These are phyloP conservation scores for Oscheius sp. DNA, from an alignment of 2,888 invertebrate genomes.

Conservation along the genomic window DNA sequence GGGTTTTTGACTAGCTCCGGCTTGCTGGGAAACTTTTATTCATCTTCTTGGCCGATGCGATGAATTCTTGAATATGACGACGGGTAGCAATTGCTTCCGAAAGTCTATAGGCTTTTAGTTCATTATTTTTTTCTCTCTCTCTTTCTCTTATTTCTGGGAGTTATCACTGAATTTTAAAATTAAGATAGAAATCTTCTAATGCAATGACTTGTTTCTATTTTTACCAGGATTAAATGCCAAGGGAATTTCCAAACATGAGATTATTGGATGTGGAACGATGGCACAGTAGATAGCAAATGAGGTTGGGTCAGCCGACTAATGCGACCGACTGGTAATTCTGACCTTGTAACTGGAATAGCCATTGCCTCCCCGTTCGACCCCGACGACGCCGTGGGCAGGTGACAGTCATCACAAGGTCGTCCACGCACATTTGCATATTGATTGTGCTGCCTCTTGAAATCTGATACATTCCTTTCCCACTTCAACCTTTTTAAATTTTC, in stretches of 20 bases:
- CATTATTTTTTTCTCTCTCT: too few relatives aligned
- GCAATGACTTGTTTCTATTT: too few relatives aligned
- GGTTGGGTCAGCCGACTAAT: constrained; percentile 1
- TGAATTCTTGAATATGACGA: neutral
- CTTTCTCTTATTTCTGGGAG: too few relatives aligned
- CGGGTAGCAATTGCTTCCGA: neutral
- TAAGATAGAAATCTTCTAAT: too few relatives aligned
- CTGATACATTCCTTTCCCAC: constrained; percentile 1
- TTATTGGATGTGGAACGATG: too few relatives aligned
- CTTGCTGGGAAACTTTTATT: constrained; percentile 5
- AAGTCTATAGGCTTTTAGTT: too few relatives aligned
- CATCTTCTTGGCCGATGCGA: neutral
- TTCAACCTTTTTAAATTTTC: neutral
- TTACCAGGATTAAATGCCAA: too few relatives aligned
- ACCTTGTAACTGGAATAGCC: constrained; percentile 24
- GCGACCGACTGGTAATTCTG: constrained; percentile 20
- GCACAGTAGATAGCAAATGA: too few relatives aligned
- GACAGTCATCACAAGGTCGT: constrained; percentile 23
- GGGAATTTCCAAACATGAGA: too few relatives aligned
- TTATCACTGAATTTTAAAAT: too few relatives aligned
- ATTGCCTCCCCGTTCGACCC: neutral
- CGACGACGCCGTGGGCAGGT: constrained; percentile 23
- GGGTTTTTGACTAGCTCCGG: neutral
- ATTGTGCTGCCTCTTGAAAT: constrained; percentile 14
- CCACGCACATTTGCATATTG: constrained; percentile 25